Conservation (phyloP, 2,797 vertebrate species). For the Diceros bicornis region DNA sequence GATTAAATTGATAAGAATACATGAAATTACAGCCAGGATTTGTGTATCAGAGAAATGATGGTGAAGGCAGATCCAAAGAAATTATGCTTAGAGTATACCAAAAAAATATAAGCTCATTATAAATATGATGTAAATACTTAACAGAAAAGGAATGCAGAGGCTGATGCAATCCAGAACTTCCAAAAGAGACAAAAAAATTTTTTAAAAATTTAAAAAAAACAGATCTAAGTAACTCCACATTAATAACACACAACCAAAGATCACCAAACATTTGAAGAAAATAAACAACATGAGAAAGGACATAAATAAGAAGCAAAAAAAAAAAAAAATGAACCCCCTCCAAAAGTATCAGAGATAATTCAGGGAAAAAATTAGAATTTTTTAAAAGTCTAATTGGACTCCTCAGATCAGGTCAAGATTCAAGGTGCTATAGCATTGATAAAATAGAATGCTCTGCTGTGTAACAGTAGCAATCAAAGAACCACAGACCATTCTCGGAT, state of each 20-base stretch:
- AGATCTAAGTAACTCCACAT: not conserved
- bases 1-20: not conserved
- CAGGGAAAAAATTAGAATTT: not conserved
- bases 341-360: not conserved
- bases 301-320: not conserved
- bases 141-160: not conserved
- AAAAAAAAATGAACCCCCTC: no score
- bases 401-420: not conserved
- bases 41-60: not conserved
- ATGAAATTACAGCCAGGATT: constrained; percentile 7
- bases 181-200: not conserved
- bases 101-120: not conserved
- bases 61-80: not conserved
- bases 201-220: not conserved
- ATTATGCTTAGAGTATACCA: not conserved
- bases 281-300: not conserved
- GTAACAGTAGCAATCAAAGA: not conserved
- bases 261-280: constrained; percentile 6
- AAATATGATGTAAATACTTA: not conserved
- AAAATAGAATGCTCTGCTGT: not conserved
- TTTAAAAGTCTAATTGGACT: not conserved
- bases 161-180: not conserved
- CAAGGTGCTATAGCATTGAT: not conserved
- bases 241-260: not conserved
- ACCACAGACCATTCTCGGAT: not conserved